Evolutionary conservation across 1,140 invertebrate genomes (phyloP).

Genomic region (Drosophila oshimai): DNA sequence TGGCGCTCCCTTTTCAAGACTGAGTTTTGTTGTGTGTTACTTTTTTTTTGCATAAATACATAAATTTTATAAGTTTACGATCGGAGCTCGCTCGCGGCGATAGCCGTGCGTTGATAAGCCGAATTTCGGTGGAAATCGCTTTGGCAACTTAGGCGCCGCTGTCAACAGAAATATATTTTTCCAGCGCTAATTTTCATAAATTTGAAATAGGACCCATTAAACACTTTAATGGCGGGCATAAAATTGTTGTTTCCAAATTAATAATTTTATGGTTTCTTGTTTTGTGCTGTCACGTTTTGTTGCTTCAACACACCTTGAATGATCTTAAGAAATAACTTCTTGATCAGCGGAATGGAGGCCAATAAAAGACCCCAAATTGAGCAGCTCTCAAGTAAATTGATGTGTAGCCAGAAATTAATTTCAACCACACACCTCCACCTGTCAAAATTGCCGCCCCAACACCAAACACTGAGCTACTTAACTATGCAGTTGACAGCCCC

Average conservation of each 20-base stretch:
- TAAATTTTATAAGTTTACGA: slow-evolving; percentile 65
- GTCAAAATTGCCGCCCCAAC: slow-evolving; percentile 42
- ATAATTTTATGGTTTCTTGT: slow-evolving; percentile 4
- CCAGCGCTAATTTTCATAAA: slow-evolving; percentile 38
- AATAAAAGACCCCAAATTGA: slow-evolving; percentile 29
- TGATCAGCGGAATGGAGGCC: slow-evolving; percentile 25
- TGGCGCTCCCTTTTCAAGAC: slow-evolving; percentile 57
- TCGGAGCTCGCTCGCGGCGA: slow-evolving; percentile 16
- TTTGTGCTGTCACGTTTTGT: slow-evolving; percentile 22
- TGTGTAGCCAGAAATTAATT: slow-evolving; percentile 27
- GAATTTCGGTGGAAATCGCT: slow-evolving; percentile 16
- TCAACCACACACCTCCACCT: slow-evolving; percentile 25
- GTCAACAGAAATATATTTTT: slow-evolving; percentile 33
- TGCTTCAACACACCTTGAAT: slow-evolving; percentile 47
- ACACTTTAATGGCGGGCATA: slow-evolving; percentile 22
- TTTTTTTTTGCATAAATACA: slow-evolving; percentile 66
- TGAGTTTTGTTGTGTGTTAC: slow-evolving; percentile 3
- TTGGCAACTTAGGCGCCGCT: slow-evolving; percentile 34
- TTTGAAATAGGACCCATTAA: slow-evolving; percentile 45
- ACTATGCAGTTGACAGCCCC: slow-evolving; percentile 66
- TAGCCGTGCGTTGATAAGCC: slow-evolving; percentile 53
- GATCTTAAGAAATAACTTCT: slow-evolving; percentile 52
- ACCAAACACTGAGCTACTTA: slow-evolving; percentile 51
- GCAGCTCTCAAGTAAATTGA: slow-evolving; percentile 58
- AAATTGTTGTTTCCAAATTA: slow-evolving; percentile 20